Conservation (phyloP, 2,797 vertebrate species). For the Hydrolagus colliei region DNA sequence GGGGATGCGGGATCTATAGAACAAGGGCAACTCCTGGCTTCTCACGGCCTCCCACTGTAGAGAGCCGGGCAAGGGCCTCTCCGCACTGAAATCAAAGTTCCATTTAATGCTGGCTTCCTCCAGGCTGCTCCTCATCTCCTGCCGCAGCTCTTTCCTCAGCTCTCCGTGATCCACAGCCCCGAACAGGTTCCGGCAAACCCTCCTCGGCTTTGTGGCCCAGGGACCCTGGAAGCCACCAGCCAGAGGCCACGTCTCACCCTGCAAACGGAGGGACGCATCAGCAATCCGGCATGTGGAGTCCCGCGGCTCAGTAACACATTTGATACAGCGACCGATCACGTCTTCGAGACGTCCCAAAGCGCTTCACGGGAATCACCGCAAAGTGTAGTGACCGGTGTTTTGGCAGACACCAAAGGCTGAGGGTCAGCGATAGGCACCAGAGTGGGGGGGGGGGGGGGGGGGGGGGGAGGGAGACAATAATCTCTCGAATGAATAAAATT, state of each 20-base stretch:
- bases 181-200: constrained; percentile 68
- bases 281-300: background rate
- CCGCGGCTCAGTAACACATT: no score
- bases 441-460: background rate
- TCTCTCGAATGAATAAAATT: no score
- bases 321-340: no score
- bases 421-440: background rate
- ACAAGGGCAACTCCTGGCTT: constrained; percentile 47
- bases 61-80: constrained; percentile 66
- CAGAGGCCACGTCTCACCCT: background rate
- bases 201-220: constrained; percentile 34
- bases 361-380: no score
- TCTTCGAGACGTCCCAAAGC: no score
- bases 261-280: background rate
- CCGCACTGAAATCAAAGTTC: constrained; percentile 76
- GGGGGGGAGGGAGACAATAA: background rate
- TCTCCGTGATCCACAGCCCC: constrained; percentile 73
- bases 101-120: constrained; percentile 71
- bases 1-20: constrained; percentile 48
- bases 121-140: constrained; percentile 53
- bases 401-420: no score
- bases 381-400: no score
- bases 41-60: constrained; percentile 74
- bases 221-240: background rate
- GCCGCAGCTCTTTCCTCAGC: constrained; percentile 61